Percentiles rank a stretch among this genome's conserved stretches.
These are phyloP conservation scores for Cochlearius cochlearius DNA, from an alignment of 2,113 vertebrate genomes.

Conservation along the genomic window DNA sequence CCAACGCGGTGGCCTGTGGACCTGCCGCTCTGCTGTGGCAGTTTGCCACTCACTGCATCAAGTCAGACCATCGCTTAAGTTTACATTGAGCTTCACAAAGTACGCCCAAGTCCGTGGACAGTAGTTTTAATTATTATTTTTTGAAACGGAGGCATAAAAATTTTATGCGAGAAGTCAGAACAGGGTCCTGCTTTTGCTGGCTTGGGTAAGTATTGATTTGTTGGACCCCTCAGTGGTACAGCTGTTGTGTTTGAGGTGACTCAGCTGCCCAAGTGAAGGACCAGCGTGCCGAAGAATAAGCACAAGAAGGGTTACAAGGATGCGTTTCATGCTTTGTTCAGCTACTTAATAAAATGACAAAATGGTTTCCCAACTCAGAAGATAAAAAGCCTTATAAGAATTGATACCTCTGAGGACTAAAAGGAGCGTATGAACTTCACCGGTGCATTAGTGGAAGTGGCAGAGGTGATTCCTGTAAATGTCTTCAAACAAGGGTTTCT, in stretches of 20 bases:
- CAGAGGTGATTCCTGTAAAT: not conserved
- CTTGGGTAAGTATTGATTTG: not conserved
- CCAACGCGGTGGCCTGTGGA: not conserved
- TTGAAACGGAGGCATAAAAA: not conserved
- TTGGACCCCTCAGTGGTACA: not conserved
- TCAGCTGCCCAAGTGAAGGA: not conserved
- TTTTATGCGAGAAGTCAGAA: not conserved
- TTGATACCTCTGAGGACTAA: not conserved
- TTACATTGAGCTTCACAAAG: not conserved
- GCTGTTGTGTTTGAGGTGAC: not conserved
- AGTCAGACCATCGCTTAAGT: not conserved
- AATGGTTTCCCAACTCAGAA: not conserved
- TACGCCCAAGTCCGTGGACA: accelerated
- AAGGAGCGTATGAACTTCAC: not conserved
- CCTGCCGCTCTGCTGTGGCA: not conserved
- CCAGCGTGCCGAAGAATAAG: not conserved
- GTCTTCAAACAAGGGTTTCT: not conserved
- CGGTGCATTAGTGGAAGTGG: not conserved
- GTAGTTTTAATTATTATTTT: not conserved
- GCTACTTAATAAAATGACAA: not conserved
- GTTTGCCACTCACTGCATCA: not conserved
- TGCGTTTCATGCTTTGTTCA: not conserved
- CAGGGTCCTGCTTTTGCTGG: not conserved
- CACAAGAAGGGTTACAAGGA: not conserved
- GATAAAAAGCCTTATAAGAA: not conserved